Base-by-base conservation (phyloP, 2,113 vertebrate genomes). In the Brienomyrus longianalis region DNA sequence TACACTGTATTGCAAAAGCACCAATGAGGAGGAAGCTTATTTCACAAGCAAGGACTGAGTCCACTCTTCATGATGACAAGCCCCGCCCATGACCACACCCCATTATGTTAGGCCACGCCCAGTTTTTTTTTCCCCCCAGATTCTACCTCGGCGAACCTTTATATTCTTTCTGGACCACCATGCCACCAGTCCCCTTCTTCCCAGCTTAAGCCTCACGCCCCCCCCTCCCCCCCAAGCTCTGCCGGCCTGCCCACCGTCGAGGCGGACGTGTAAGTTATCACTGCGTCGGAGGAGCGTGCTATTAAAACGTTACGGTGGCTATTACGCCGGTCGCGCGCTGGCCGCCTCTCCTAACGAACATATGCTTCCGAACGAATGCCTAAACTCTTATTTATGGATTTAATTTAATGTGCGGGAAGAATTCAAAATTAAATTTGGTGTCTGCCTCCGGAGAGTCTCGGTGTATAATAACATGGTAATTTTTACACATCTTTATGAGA, bases 371-470 rank as follows among this genome's bases (percentile, higher is more conserved):
- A 97, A 95, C 96, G 96, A 97, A 97, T 97, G 97, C 97, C 98
- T 98, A 99, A 99, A 99, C 98, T 99, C 98, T 99, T 99, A 99
- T 99, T 99, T 99, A 99, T 99, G 98, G 98, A 98, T 99, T 99
- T 99, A 98, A 99, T 99, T 99, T 99, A 99, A 99, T 99, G 98
- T 99, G 98, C 97, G 96, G 97, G 97, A 98, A 98, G 98, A 99
- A 99, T 98, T 98, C 95, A 95, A 98, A 99, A 99, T 99, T 98
- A 97, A 99, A 99, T 99, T 98, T 98, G 97, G 97, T 97, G 97
- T 95, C 96, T 97, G 98, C 98, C 98, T 99, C 98, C 97, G 97
- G 98, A 98, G 98, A 99, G 97, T 97, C 97, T 97, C 97, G 96
- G 97, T 96, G 98, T 98, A 98, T 99, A 99, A 99, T 99, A 99